Conservation (phyloP, 2,888 invertebrate species). For the Leptogaster cylindrica region DNA sequence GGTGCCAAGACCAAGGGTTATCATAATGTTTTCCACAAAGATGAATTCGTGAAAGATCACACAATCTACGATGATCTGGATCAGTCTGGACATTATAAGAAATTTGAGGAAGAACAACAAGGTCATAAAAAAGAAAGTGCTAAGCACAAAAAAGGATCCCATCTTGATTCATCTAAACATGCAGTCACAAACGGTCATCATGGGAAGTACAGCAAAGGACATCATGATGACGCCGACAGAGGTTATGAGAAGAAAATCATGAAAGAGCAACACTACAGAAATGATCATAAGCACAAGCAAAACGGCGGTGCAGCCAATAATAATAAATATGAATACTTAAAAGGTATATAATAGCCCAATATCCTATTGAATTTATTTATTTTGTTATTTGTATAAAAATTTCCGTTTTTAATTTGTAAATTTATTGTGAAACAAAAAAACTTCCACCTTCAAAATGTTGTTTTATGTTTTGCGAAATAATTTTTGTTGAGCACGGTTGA, state of each 20-base stretch:
- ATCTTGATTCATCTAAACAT: conserved; percentile 75
- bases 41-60: conserved; percentile 84
- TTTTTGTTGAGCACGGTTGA: too few species aligned
- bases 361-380: conserved; percentile 6
- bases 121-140: conserved; percentile 76
- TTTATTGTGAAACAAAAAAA: too few species aligned
- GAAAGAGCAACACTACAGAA: conserved; percentile 73
- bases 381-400: too few species aligned
- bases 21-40: conserved; percentile 85
- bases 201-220: conserved; percentile 76
- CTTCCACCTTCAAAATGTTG: too few species aligned
- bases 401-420: too few species aligned
- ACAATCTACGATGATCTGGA: conserved; percentile 87
- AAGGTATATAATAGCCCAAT: conserved; percentile 2
- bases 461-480: too few species aligned
- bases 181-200: conserved; percentile 78
- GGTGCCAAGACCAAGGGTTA: conserved; percentile 81
- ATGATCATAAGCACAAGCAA: conserved; percentile 75
- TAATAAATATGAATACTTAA: conserved; percentile 14
- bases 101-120: conserved; percentile 75
- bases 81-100: conserved; percentile 78
- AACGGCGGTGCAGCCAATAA: conserved; percentile 64
- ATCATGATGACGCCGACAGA: conserved; percentile 76
- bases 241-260: conserved; percentile 77
- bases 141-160: conserved; percentile 77